Evolutionary conservation across 2,113 vertebrate genomes (phyloP), one percentile per base, ranked within the genome.

Genomic region (Propithecus coquereli): DNA sequence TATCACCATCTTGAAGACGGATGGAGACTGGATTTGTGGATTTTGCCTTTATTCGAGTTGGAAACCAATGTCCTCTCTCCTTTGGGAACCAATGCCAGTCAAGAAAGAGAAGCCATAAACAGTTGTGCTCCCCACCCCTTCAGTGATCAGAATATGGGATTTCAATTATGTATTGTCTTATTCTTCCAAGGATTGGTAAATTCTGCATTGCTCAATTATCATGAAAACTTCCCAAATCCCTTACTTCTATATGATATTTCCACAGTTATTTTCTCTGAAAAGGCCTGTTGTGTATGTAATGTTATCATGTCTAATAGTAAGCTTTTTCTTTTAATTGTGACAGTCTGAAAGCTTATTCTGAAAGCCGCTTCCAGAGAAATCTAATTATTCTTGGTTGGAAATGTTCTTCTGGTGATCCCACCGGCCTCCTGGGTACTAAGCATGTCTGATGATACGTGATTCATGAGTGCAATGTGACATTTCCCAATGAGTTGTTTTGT

Each of bases 401-500:
- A 59, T 86, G 71, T 88, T 91, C 50, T 27, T 45, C 22, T 94
- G 85, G 81, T 97, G 97, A 90, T 94, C 8, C 91, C 68, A 83
- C 25, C 57, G 94, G 80, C 88, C 70, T 96, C 89, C 89, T 98
- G 84, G 97, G 96, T 92, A 63, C 93, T 66, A 95, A 96, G 45
- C 66, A 70, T 85, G 37, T 25, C 93, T 79, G 94, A 45, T 71
- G 57, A 94, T 65, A 89, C 92, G 96, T 95, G 82, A 97, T 96
- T 88, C 82, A 59, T 98, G 94, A 97, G 95, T 89, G 91, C 87
- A 91, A 17, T 65, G 94, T 90, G 65, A 93, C 79, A 97, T 95
- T 96, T 98, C 81, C 95, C 95, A 94, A 1, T 93, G 96, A 98
- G 96, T 95, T 85, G 83, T 94, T 68, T 81, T 97, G 90, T 94